Evolutionary conservation across 1,140 invertebrate genomes (phyloP).

Genomic region (Calosoma granatense): DNA sequence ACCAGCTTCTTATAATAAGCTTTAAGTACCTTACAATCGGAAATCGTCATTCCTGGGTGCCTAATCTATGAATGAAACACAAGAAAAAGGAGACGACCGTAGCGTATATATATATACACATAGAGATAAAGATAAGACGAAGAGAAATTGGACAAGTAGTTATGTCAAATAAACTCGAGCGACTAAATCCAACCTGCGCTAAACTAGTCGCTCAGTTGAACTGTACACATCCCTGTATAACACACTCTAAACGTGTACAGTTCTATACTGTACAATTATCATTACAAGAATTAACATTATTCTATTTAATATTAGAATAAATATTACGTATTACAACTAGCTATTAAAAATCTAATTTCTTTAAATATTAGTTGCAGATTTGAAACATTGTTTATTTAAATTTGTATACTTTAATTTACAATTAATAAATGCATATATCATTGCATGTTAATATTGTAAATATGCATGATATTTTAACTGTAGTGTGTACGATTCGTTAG

Average conservation of each 20-base stretch:
- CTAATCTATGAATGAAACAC: background rate
- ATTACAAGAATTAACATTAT: background rate
- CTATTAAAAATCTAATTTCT: background rate
- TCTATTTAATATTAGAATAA: background rate
- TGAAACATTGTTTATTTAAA: background rate
- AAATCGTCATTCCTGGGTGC: background rate
- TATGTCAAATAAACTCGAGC: slow-evolving; percentile 20
- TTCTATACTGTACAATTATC: background rate
- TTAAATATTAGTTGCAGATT: too few species aligned
- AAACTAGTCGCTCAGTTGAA: slow-evolving; percentile 5
- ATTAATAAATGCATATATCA: background rate
- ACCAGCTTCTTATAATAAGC: background rate
- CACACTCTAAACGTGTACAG: background rate
- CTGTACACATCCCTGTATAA: background rate
- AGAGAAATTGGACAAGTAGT: slow-evolving; percentile 17
- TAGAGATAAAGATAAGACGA: too few species aligned
- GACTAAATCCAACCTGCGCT: slow-evolving; percentile 18
- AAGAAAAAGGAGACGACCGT: background rate
- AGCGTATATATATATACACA: background rate
- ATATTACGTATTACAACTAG: background rate
- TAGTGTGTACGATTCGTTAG: background rate
- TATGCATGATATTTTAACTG: background rate
- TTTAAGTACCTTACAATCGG: background rate
- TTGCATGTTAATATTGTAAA: background rate
- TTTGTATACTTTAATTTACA: background rate